A percentile compares a stretch with the other conserved stretches of the same genome.
These are phyloP conservation scores for Bos javanicus DNA, from an alignment of 2,113 vertebrate species.

Conservation along the genomic window DNA sequence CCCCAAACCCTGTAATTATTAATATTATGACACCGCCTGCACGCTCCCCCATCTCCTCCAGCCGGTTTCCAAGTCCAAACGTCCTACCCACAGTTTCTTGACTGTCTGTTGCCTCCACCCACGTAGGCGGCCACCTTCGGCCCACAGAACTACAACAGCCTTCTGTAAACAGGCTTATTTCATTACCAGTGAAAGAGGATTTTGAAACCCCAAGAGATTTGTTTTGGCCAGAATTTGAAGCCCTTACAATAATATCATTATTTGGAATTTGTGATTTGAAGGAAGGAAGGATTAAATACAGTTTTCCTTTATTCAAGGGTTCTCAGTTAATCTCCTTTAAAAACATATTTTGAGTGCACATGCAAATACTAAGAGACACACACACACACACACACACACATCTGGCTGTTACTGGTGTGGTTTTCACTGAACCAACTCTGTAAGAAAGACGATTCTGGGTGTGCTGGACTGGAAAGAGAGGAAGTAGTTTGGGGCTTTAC, in stretches of 20 bases:
- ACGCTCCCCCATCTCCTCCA: rapidly evolving
- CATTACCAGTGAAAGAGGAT: not conserved
- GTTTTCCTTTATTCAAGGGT: not conserved
- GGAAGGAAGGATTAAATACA: not conserved
- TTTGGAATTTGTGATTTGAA: not conserved
- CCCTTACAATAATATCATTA: not conserved
- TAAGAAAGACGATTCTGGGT: not conserved
- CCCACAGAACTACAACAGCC: not conserved
- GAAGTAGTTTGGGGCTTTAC: not conserved
- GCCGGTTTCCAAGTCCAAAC: not conserved
- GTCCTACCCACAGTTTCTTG: not conserved
- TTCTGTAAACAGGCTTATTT: not conserved
- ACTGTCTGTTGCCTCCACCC: not conserved
- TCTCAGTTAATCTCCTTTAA: not conserved
- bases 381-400: not conserved
- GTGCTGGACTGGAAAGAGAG: not conserved
- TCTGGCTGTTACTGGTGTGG: not conserved
- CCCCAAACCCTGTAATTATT: not conserved
- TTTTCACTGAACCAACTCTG: not conserved
- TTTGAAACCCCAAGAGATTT: not conserved
- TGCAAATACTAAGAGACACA: not conserved
- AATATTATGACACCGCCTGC: not conserved
- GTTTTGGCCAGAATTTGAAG: not conserved
- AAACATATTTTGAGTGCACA: not conserved
- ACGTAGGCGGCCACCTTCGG: not conserved